Evolutionary conservation across 2,888 invertebrate species (phyloP).

Genomic region (Cephus pygmeus): DNA sequence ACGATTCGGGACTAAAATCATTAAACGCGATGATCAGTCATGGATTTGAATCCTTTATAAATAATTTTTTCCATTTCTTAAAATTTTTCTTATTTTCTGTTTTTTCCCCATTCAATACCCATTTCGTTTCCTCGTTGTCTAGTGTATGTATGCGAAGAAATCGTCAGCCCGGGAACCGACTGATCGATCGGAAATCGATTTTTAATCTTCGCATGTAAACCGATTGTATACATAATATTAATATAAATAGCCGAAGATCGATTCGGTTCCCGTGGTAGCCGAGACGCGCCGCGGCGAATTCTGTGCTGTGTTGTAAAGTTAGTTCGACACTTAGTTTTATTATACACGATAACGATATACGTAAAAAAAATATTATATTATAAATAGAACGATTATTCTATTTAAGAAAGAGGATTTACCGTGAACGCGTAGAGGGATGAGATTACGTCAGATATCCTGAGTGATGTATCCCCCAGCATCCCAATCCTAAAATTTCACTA

Average conservation of each 20-base stretch:
- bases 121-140: background rate
- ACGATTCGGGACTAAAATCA: background rate
- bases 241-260: background rate
- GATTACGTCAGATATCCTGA: slow-evolving; percentile 10
- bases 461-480: slow-evolving; percentile 10
- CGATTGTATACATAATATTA: background rate
- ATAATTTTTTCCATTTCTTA: background rate
- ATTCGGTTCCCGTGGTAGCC: slow-evolving; percentile 18
- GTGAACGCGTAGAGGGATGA: slow-evolving; percentile 3
- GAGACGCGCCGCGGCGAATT: slow-evolving; percentile 58
- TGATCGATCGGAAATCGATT: background rate
- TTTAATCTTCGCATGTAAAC: background rate
- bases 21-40: background rate
- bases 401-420: slow-evolving; percentile 28
- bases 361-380: slow-evolving; percentile 57
- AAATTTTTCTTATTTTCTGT: background rate
- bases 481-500: slow-evolving; percentile 1
- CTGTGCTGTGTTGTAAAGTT: slow-evolving; percentile 66
- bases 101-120: background rate
- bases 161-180: background rate
- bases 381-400: slow-evolving; percentile 36
- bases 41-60: background rate
- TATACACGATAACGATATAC: slow-evolving; percentile 58
- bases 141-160: background rate
- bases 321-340: slow-evolving; percentile 61